A percentile compares a stretch with the other conserved stretches of the same genome.
Evolutionary conservation across 1,140 invertebrate genomes (phyloP).

Genomic region (Asobara japonica): DNA sequence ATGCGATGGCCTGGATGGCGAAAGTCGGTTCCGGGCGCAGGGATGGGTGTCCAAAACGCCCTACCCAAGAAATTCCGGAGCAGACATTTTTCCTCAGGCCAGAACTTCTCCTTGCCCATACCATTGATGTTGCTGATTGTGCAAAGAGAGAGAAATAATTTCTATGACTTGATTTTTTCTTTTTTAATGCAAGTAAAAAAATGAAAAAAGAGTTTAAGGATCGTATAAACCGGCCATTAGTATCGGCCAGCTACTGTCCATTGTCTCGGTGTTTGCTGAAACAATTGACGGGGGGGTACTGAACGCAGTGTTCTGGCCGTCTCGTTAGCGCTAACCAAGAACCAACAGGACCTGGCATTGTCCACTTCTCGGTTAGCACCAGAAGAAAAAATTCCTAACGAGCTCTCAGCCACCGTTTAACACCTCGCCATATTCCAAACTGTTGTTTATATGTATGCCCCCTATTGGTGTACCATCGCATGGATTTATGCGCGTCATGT

Average conservation of each 20-base stretch:
- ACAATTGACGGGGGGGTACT: slow-evolving; percentile 63
- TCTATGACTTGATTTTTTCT: not conserved
- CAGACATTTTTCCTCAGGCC: too few species aligned
- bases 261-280: slow-evolving; percentile 67
- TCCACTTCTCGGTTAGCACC: slow-evolving; percentile 60
- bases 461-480: not conserved
- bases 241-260: slow-evolving; percentile 65
- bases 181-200: not conserved
- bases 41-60: too few species aligned
- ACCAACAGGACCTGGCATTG: slow-evolving; percentile 64
- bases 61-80: too few species aligned
- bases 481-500: slow-evolving; percentile 12
- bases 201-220: slow-evolving; percentile 48
- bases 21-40: too few species aligned
- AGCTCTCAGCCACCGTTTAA: slow-evolving; percentile 53
- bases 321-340: slow-evolving; percentile 62
- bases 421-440: slow-evolving; percentile 32
- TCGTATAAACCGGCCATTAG: slow-evolving; percentile 65
- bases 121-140: too few species aligned
- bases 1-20: too few species aligned
- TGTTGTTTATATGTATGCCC: not conserved
- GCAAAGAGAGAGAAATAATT: not conserved
- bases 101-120: too few species aligned
- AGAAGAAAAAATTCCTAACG: slow-evolving; percentile 67
- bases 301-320: slow-evolving; percentile 57